These are phyloP conservation scores for Eublepharis macularius DNA, from an alignment of 2,113 vertebrate genomes.

Conservation along the genomic window DNA sequence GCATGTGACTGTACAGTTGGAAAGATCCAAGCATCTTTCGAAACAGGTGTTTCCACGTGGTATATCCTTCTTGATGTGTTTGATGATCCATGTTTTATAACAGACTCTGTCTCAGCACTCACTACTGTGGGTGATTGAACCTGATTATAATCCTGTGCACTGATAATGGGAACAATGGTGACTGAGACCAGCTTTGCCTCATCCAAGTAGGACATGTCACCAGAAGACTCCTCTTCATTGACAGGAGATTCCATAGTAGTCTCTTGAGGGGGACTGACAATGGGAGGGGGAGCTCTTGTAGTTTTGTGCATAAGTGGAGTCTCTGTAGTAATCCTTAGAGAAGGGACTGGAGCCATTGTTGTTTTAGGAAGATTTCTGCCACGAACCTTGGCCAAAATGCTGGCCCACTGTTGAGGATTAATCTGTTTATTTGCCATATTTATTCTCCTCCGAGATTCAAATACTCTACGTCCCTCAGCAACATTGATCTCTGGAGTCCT, in stretches of 20 bases:
- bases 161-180: slow-evolving; percentile 1
- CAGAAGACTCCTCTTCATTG: slow-evolving; percentile 68
- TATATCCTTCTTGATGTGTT: neutral
- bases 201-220: slow-evolving; percentile 31
- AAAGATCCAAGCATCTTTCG: neutral
- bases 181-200: slow-evolving; percentile 65
- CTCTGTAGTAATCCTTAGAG: slow-evolving; percentile 5
- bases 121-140: neutral
- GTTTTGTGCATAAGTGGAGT: neutral
- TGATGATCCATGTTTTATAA: neutral
- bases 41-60: neutral
- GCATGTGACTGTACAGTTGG: neutral
- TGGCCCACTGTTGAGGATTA: slow-evolving; percentile 87
- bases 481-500: slow-evolving; percentile 57
- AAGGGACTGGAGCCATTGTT: slow-evolving; percentile 41
- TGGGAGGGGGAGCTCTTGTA: slow-evolving; percentile 5
- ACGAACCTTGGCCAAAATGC: slow-evolving; percentile 89
- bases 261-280: slow-evolving; percentile 19
- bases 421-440: slow-evolving; percentile 84
- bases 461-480: slow-evolving; percentile 73
- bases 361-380: slow-evolving; percentile 72
- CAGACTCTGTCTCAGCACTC: fast-evolving
- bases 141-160: neutral
- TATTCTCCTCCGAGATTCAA: slow-evolving; percentile 78
- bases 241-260: neutral